A percentile compares a stretch with the other conserved stretches of the same genome.
Conservation (phyloP, 2,888 invertebrate genomes). For the Nymphalis c-album region DNA sequence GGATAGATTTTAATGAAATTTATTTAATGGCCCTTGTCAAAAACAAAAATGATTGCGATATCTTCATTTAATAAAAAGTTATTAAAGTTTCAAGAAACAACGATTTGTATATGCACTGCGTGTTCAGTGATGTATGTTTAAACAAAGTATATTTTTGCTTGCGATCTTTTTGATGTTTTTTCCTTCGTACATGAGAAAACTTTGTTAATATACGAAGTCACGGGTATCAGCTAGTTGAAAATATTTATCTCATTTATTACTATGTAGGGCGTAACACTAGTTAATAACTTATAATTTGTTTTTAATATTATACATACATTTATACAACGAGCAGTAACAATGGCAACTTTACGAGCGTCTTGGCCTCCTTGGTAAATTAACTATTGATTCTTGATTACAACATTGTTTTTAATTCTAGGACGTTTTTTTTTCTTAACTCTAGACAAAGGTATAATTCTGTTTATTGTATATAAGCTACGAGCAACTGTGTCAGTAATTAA, state of each 20-base stretch:
- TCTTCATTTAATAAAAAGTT: too few species aligned
- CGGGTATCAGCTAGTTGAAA: too few species aligned
- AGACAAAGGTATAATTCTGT: conserved; percentile 68
- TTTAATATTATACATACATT: conserved; percentile 2
- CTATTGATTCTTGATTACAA: conserved; percentile 56
- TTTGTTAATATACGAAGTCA: too few species aligned
- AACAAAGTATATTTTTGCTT: too few species aligned
- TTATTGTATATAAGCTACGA: conserved; percentile 60
- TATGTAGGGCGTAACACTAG: not conserved
- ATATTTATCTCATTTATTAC: not conserved
- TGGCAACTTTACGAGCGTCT: conserved; percentile 15
- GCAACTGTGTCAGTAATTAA: conserved; percentile 76
- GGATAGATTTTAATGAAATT: too few species aligned
- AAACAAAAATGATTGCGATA: too few species aligned
- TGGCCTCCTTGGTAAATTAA: conserved; percentile 28
- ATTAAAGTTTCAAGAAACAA: too few species aligned
- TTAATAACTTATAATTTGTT: not conserved
- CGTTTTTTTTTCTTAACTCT: conserved; percentile 53
- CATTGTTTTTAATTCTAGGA: conserved; percentile 61
- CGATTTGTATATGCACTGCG: too few species aligned
- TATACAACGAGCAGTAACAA: not conserved
- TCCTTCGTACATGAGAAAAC: too few species aligned
- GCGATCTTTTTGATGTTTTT: too few species aligned
- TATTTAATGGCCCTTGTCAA: too few species aligned
- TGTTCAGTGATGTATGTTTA: too few species aligned